These are phyloP conservation scores for Oreochromis aureus DNA, from an alignment of 2,113 vertebrate species.

Conservation along the genomic window DNA sequence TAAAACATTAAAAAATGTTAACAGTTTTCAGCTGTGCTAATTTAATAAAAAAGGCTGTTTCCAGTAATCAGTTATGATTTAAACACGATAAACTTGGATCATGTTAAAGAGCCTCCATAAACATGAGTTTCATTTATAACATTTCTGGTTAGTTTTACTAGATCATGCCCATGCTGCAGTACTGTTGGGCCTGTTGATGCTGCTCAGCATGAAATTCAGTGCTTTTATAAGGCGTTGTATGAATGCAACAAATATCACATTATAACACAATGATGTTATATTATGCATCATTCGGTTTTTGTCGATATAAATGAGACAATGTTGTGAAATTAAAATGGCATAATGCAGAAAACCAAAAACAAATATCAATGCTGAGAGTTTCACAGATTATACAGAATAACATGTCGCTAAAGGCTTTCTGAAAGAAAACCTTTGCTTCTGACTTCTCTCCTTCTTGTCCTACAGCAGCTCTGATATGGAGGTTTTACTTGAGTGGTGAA, in stretches of 20 bases:
- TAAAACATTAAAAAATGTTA: too few species aligned
- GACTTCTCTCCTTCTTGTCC: not conserved
- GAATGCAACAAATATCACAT: accelerated
- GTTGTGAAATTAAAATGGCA: not conserved
- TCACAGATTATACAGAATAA: not conserved
- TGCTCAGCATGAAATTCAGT: not conserved
- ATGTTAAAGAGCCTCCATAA: not conserved
- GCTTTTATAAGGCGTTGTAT: accelerated
- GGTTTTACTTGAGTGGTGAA: not conserved
- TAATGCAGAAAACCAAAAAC: accelerated
- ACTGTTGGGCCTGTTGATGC: not conserved
- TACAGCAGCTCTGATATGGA: not conserved
- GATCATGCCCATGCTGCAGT: not conserved
- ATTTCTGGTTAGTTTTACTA: not conserved
- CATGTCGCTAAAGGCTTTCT: accelerated
- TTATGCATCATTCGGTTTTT: not conserved
- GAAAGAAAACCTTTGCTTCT: not conserved
- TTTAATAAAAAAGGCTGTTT: not conserved
- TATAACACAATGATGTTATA: not conserved
- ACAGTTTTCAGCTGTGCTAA: not conserved
- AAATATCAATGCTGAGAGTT: not conserved
- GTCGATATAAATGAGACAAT: accelerated
- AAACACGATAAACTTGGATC: accelerated
- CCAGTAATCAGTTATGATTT: not conserved
- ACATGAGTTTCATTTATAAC: not conserved